phyloP scores from a whole-genome alignment of 2,797 vertebrate species.

The Sebastes umbrosus region DNA sequence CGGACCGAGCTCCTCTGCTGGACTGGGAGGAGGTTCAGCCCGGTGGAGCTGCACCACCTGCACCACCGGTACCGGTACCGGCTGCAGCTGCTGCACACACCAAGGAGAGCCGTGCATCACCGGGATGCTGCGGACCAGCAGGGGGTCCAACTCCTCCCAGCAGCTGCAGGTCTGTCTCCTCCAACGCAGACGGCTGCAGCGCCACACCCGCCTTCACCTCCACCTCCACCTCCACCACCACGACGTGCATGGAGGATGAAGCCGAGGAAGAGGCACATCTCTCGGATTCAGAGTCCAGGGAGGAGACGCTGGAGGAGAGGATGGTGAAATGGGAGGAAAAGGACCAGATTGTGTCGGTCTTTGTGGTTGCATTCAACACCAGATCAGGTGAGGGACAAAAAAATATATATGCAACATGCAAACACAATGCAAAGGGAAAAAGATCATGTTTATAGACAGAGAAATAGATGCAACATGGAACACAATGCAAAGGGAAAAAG shows the following conservation, averaged over 20 bases:
- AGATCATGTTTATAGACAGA: neutral
- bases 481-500: too few relatives aligned
- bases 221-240: conserved; percentile 55
- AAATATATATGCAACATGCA: neutral
- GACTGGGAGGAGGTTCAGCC: conserved; percentile 90
- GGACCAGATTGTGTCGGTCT: conserved; percentile 92
- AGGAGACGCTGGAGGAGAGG: conserved; percentile 64
- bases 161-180: conserved; percentile 44
- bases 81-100: neutral
- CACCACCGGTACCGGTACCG: conserved; percentile 16
- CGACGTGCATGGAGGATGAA: conserved; percentile 33
- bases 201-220: conserved; percentile 65
- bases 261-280: conserved; percentile 47
- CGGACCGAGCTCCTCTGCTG: conserved; percentile 90
- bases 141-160: conserved; percentile 59
- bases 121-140: conserved; percentile 51
- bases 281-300: conserved; percentile 50
- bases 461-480: neutral
- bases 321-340: conserved; percentile 86
- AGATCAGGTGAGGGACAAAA: conserved; percentile 86
- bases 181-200: conserved; percentile 57
- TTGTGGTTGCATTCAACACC: conserved; percentile 92
- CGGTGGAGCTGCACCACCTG: conserved; percentile 25
- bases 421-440: too few relatives aligned
- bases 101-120: conserved; percentile 61